Evolutionary conservation across 2,888 invertebrate genomes (phyloP).

Genomic region (Cylloceria caligata): DNA sequence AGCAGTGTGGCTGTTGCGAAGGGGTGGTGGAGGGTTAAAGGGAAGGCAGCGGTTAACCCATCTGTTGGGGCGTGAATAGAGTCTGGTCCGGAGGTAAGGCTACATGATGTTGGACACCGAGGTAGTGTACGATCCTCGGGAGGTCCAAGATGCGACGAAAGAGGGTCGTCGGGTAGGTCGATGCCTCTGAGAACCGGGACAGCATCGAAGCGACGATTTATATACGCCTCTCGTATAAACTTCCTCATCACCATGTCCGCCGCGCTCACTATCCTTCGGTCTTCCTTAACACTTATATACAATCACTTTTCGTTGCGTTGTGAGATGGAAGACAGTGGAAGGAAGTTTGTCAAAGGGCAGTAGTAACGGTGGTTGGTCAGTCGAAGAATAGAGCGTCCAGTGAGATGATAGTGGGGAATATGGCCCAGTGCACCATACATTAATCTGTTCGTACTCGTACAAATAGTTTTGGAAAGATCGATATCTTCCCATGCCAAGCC

Average conservation of each 20-base stretch:
- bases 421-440: neutral
- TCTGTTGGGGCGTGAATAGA: slow-evolving; percentile 79
- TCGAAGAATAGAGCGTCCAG: neutral
- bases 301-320: neutral
- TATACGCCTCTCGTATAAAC: slow-evolving; percentile 12
- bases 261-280: neutral
- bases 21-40: slow-evolving; percentile 29
- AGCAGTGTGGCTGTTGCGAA: neutral
- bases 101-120: slow-evolving; percentile 76
- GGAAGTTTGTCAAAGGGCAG: neutral
- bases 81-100: slow-evolving; percentile 73
- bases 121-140: slow-evolving; percentile 25
- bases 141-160: slow-evolving; percentile 68
- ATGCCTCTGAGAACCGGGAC: slow-evolving; percentile 67
- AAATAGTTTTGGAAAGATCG: too few species aligned
- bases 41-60: slow-evolving; percentile 76
- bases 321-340: neutral
- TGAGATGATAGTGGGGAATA: neutral
- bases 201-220: slow-evolving; percentile 30
- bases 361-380: neutral
- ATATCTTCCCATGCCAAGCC: neutral
- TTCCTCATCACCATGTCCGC: slow-evolving; percentile 38
- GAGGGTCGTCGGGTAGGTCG: slow-evolving; percentile 61
- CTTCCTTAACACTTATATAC: neutral
- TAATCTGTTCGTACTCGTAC: too few species aligned